Base-by-base conservation (phyloP, 2,888 invertebrate genomes). In the Micropterix aruncella region DNA sequence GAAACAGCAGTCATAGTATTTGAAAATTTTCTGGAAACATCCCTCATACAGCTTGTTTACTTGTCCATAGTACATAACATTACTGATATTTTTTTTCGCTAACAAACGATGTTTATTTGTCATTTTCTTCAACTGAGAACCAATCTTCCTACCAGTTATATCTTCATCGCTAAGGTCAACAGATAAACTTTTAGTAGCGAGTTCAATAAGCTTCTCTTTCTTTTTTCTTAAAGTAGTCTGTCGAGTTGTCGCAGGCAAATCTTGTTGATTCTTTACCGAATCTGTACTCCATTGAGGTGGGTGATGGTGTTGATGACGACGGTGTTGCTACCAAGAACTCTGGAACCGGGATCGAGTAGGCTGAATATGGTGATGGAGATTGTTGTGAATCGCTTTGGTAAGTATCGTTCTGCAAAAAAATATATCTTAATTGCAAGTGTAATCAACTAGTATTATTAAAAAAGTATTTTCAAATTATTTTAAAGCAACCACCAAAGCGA, bases 11-110 rank as follows among this genome's bases (percentile, higher is more conserved):
- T 27, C 7, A 27, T 27, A n/a, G 36, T 27, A 27, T 27, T 27
- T 27, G 36, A 27, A 27, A n/a, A n/a, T 27, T 9, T 27, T 9
- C 36, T 27, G 36, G 36, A 27, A 27, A 27, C 36, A 27, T 27
- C 36, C 36, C 36, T 27, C 36, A 27, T 27, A 27, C n/a, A 27
- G 36, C 36, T 27, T 27, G 36, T 27, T 27, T 27, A 27, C 36
- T 27, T 27, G 36, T n/a, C n/a, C 36, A 27, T 27, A 27, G 36
- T 27, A 27, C 36, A 27, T 27, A 27, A 27, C 7, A 27, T 27
- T n/a, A 27, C n/a, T 27, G 36, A 27, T 27, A n/a, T 27, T 27
- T 27, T n/a, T n/a, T 9, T 27, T n/a, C 36, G 36, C 36, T 27
- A 27, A 27, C 36, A 27, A 27, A 27, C 36, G 36, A 7, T 27